A percentile compares a stretch with the other conserved stretches of the same genome.
Conservation (phyloP, 2,797 vertebrate genomes). For the Anguilla marmorata region DNA sequence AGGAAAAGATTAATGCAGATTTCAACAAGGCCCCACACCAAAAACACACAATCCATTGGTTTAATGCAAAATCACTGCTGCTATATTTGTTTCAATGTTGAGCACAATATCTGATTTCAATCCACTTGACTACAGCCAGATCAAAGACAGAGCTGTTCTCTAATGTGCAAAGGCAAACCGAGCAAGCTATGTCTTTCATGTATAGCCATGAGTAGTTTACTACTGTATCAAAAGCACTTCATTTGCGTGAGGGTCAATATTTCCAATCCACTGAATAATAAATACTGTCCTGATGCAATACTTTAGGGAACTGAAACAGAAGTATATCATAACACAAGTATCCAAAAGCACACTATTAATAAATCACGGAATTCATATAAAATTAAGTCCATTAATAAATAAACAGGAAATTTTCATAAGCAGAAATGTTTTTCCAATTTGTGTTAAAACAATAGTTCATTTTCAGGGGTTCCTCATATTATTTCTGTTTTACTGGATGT, state of each 20-base stretch:
- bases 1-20: constrained; percentile 36
- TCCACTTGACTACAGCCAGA: neutral
- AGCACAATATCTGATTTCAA: neutral
- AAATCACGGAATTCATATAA: no score
- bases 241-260: neutral
- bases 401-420: no score
- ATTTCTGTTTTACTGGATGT: no score
- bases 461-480: no score
- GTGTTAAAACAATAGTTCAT: no score
- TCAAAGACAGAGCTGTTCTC: neutral
- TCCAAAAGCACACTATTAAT: no score
- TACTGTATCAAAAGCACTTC: neutral
- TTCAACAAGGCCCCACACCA: constrained; percentile 23
- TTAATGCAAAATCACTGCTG: constrained; percentile 7
- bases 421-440: no score
- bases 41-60: neutral
- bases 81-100: neutral
- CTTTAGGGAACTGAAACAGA: no score
- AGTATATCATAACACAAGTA: no score
- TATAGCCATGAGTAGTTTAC: neutral
- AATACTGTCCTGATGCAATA: neutral
- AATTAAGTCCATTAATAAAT: no score
- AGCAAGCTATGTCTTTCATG: neutral
- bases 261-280: neutral
- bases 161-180: neutral